Evolutionary conservation across 2,113 vertebrate genomes (phyloP).

Genomic region (Lates calcarifer): DNA sequence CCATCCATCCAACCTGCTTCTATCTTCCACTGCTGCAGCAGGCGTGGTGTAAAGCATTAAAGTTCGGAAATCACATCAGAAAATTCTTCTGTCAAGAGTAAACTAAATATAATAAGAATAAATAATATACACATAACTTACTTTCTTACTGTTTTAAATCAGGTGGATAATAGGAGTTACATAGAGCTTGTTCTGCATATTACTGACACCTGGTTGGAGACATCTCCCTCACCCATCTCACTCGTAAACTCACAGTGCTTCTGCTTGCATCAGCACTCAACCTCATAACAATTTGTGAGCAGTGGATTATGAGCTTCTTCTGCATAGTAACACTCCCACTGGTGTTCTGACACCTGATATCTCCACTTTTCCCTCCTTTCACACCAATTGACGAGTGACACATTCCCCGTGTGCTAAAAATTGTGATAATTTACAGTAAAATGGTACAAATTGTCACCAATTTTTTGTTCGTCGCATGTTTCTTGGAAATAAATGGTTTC

Average conservation of each 20-base stretch:
- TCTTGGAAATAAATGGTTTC: constrained; percentile 14
- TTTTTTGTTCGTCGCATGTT: not conserved
- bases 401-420: constrained; percentile 3
- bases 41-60: not conserved
- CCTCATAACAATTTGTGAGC: constrained; percentile 80
- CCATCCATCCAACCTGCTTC: constrained; percentile 5
- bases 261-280: constrained; percentile 75
- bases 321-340: constrained; percentile 60
- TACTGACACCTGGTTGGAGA: constrained; percentile 55
- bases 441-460: constrained; percentile 20
- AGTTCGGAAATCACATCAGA: not conserved
- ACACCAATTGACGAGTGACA: constrained; percentile 8
- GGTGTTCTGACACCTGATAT: constrained; percentile 60
- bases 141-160: constrained; percentile 2
- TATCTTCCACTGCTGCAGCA: constrained; percentile 7
- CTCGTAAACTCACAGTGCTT: constrained; percentile 68
- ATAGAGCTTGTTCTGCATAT: constrained; percentile 38
- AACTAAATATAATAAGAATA: not conserved
- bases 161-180: not conserved
- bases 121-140: not conserved
- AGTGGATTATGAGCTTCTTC: constrained; percentile 79
- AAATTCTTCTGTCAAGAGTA: not conserved
- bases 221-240: constrained; percentile 20
- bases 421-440: constrained; percentile 43
- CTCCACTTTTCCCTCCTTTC: constrained; percentile 46